Conservation (phyloP, 2,888 invertebrate genomes). For the Eristalis pertinax region DNA sequence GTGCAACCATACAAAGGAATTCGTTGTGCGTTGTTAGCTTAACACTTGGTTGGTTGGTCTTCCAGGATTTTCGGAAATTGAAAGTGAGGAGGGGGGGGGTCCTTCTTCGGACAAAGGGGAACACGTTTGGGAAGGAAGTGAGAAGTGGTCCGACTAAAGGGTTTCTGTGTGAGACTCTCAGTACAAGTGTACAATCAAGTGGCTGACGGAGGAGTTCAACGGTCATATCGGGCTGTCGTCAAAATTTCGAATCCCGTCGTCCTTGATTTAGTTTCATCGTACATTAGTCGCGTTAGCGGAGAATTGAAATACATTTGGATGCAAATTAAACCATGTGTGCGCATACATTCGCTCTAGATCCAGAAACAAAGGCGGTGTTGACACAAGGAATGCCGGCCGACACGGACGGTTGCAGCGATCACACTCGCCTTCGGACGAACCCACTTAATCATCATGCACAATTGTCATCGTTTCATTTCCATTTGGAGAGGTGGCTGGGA, state of each 20-base stretch:
- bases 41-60: conserved; percentile 11
- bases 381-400: not conserved
- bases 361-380: not conserved
- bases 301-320: conserved; percentile 20
- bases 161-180: not conserved
- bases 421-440: conserved; percentile 8
- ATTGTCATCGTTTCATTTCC: conserved; percentile 43
- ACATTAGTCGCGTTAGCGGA: conserved; percentile 12
- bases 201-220: not conserved
- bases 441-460: conserved; percentile 41
- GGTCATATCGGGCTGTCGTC: not conserved
- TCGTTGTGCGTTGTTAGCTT: conserved; percentile 49
- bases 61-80: conserved; percentile 33
- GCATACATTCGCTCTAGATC: not conserved
- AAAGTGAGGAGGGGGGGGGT: not conserved
- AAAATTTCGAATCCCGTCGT: not conserved
- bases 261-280: conserved; percentile 27
- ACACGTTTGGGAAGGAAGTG: not conserved
- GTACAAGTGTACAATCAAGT: conserved; percentile 17
- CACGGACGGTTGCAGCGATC: not conserved
- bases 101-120: conserved; percentile 15
- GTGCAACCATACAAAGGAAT: conserved; percentile 34
- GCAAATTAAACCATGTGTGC: conserved; percentile 41
- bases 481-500: conserved; percentile 23
- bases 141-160: not conserved